Evolutionary conservation across 2,797 vertebrate species (phyloP), one percentile per base, ranked within the genome.

Genomic region (Chelmon rostratus): DNA sequence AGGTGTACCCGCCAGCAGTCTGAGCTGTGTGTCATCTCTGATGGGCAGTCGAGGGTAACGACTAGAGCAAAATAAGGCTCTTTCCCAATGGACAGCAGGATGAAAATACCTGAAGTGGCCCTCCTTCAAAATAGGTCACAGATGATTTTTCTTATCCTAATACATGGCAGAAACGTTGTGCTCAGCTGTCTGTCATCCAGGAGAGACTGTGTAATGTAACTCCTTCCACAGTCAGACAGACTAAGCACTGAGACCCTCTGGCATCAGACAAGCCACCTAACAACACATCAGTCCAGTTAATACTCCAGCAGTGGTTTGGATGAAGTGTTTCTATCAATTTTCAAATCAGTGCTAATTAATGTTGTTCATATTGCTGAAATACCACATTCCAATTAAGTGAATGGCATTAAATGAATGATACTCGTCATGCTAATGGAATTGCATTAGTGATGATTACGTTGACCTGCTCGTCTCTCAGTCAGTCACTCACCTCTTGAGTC

Each of bases 31-130:
- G 49, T 35, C 2, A 10, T 38, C 40, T 71, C 66, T 75, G 44
- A 50, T n/a, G 62, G 59, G 57, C 50, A 47, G 50, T 68, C 66
- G 54, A 35, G 59, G n/a, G 35, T 49, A 57, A 71, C 56, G 46
- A 47, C 31, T 18, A 49, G 16, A 49, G 57, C 4, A 4, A 50
- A 63, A 53, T 35, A 47, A 49, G 31, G 10, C 23, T 33, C 54
- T 58, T 62, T 63, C 49, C 53, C 49, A 44, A 13, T 6, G 50
- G 68, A 40, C 18, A 23, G 31, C 25, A 16, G 31, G 28, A 44
- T 81, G 73, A 68, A 85, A 66, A 83, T 67, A 69, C 62, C 59
- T 21, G 21, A 28, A 40, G 37, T 58, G 49, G 25, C 40, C 61
- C 57, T 66, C 38, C 33, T 53, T 61, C 31, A 50, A 59, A 68